Base-by-base conservation (phyloP, 2,113 vertebrate species). In the Polypterus bichir region DNA sequence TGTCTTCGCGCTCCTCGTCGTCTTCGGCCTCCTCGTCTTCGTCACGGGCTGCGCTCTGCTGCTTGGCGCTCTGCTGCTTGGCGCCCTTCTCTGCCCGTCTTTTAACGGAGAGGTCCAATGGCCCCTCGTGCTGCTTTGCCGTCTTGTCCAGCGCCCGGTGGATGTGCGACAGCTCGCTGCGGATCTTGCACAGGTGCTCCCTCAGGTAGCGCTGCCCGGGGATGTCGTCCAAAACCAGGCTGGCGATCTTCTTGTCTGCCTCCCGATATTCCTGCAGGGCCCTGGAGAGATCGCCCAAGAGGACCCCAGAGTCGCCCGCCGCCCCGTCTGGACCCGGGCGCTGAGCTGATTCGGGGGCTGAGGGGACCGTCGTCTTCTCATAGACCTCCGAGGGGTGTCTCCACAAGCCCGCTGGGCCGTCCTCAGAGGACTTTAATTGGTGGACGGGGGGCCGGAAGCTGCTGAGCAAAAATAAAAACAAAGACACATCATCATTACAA, bases 31-130 rank as follows among this genome's bases (percentile, higher is more conserved):
- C 62, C 1, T 76, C 77, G 59, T 76, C 70, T 7, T 45, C 62
- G 10, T n/a, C 0, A 6, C 49, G 54, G 7, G 55, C 57, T 51
- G 62, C 62, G 48, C 1, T 54, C 27, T 7, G 46, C 27, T 27
- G 27, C 27, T 27, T 27, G 11, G 48, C 60, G 56, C 4, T 5
- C 44, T 3, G 49, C 44, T 46, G 75, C 70, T 0, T 58, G 66
- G 1, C 57, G 54, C 1, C 59, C 60, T 46, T 65, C 48, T 9
- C 65, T 10, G 47, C 52, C 52, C 61, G 62, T 10, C 67, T 90
- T 67, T 93, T 98, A 66, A 97, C 72, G 0, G 96, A 98, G 65
- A 98, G 88, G 69, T 97, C 96, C 0, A 98, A 80, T 0, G 96
- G 96, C 0, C 84, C 81, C 0, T 98, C 95, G 0, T 77, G 84